phyloP scores from a whole-genome alignment of 2,113 vertebrate species.

The human (Homo sapiens) region DNA sequence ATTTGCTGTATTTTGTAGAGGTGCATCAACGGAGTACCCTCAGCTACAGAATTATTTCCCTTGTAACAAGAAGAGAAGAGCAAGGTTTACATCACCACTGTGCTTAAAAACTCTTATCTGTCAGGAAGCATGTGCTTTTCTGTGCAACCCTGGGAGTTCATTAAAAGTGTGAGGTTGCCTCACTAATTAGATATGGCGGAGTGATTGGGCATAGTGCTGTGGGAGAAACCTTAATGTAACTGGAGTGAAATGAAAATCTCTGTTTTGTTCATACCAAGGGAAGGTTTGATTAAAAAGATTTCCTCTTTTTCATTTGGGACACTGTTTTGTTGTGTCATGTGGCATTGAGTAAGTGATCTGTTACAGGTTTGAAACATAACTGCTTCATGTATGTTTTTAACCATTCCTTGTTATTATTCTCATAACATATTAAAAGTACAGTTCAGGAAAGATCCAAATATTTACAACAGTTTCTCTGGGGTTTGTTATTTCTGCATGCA shows the following conservation, averaged over 20 bases:
- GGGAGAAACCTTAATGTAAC: neutral
- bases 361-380: constrained; percentile 13
- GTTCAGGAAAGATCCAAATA: neutral
- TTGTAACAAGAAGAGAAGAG: neutral
- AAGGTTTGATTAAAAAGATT: neutral
- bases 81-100: neutral
- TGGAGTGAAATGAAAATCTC: constrained; percentile 25
- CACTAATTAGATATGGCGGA: neutral
- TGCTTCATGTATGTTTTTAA: neutral
- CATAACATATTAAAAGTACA: constrained; percentile 6
- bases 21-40: neutral
- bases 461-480: neutral
- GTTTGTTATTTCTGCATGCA: neutral
- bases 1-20: neutral
- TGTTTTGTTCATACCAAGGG: constrained; percentile 12
- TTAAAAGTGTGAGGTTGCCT: constrained; percentile 2
- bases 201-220: neutral
- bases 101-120: constrained; percentile 29
- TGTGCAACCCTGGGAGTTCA: neutral
- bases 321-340: neutral
- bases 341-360: neutral
- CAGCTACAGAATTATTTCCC: neutral
- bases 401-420: neutral
- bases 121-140: neutral
- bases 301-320: neutral